Conservation (phyloP, 1,140 invertebrate genomes). For the Microplitis mediator region DNA sequence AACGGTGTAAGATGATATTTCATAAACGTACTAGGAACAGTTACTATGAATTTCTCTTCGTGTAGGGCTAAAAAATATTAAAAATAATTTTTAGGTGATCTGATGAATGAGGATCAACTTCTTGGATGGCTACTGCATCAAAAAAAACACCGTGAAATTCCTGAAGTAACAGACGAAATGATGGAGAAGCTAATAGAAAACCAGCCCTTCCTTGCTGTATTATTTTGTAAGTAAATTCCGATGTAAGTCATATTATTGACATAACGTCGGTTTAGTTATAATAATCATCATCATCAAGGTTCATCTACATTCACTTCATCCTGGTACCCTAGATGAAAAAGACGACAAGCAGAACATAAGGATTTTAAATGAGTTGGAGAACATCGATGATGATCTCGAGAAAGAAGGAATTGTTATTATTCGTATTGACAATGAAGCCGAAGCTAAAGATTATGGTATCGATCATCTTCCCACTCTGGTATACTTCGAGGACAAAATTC, state of each 20-base stretch:
- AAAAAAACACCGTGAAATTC: constrained; percentile 88
- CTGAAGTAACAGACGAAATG: constrained; percentile 92
- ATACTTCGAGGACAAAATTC: constrained; percentile 92
- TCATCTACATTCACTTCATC: constrained; percentile 37
- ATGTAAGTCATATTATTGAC: constrained; percentile 28
- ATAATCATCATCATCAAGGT: constrained; percentile 29
- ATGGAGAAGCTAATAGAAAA: constrained; percentile 87
- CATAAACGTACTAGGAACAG: no score
- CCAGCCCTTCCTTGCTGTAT: constrained; percentile 79
- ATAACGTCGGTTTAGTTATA: constrained; percentile 5
- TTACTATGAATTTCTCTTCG: background rate
- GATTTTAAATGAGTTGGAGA: constrained; percentile 87
- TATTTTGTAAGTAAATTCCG: constrained; percentile 76
- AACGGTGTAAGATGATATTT: no score
- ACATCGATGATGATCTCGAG: constrained; percentile 91
- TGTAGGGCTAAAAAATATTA: background rate
- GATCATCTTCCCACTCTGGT: constrained; percentile 86
- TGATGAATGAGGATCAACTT: constrained; percentile 89
- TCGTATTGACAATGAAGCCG: constrained; percentile 84
- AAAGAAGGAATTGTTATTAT: constrained; percentile 90
- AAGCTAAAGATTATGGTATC: constrained; percentile 90
- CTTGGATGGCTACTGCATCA: constrained; percentile 88
- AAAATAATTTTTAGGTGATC: constrained; percentile 67
- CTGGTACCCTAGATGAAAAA: constrained; percentile 75
- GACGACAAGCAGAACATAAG: constrained; percentile 87